Evolutionary conservation across 35 echinoderm and acorn worm genomes (phyloP), one percentile per base, ranked within the genome.

Genomic region (Eucidaris tribuloides): DNA sequence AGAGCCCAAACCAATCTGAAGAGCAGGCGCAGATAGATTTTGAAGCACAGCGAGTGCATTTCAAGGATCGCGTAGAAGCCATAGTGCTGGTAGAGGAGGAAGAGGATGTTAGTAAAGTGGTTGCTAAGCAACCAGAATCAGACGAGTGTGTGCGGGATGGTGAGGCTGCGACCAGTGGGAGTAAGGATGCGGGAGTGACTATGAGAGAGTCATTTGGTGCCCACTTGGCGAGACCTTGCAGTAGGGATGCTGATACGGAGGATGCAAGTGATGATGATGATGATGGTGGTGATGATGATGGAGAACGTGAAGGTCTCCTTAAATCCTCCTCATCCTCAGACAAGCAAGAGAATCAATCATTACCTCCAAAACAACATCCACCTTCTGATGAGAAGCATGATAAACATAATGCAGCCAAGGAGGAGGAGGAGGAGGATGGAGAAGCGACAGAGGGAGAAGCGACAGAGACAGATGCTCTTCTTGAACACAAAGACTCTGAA

Each of bases 11-110:
- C n/a, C n/a, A n/a, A n/a, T n/a, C n/a, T n/a, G n/a, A n/a, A n/a
- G n/a, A n/a, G n/a, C n/a, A n/a, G n/a, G n/a, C n/a, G n/a, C n/a
- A n/a, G n/a, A 59, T 89, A 49, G 92, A 94, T 41, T 71, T 85
- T 1, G 82, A 80, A 1, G 66, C 79, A 32, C 82, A 88, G 30
- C 44, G 65, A 3, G 92, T 94, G 4, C 45, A 55, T 14, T 94
- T 88, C 48, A 63, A 74, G 7, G 28, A 27, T 44, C 28, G 29
- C 35, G 68, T 35, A 20, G 68, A 27, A 31, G 80, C 49, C 7
- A 45, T 63, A 3, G 58, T 64, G 32, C n/a, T 42, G n/a, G 60
- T 5, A 45, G 77, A 79, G 45, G 77, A 55, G 29, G 30, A 56
- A 54, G 27, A 4, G 41, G 42, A 32, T 11, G 34, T 9, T 3